Evolutionary conservation across 2,113 vertebrate species (phyloP).

Genomic region (Monopterus albus): DNA sequence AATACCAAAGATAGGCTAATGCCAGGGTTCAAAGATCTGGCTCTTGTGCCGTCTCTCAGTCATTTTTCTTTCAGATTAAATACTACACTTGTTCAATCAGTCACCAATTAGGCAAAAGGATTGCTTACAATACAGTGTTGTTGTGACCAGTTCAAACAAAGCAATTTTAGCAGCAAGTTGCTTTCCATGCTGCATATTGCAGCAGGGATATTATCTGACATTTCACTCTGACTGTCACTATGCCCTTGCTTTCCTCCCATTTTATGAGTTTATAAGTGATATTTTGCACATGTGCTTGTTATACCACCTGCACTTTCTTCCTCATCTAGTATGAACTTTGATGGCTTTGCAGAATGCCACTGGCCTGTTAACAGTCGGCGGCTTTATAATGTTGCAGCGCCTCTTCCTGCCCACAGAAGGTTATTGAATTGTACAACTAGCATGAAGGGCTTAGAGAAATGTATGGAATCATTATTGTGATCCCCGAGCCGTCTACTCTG

Average conservation of each 20-base stretch:
- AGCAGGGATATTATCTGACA: conserved; percentile 37
- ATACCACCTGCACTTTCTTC: neutral
- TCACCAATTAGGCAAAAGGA: conserved; percentile 46
- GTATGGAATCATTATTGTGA: conserved; percentile 58
- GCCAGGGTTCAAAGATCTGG: conserved; percentile 64
- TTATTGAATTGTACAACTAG: conserved; percentile 30
- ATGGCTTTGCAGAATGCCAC: conserved; percentile 23
- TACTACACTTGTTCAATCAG: neutral
- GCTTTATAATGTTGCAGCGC: conserved; percentile 20
- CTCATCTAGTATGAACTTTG: conserved; percentile 18
- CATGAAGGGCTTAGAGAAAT: conserved; percentile 36
- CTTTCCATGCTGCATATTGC: conserved; percentile 59
- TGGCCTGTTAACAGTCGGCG: conserved; percentile 1
- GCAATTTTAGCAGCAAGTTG: conserved; percentile 28
- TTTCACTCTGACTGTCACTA: conserved; percentile 25
- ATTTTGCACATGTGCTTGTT: neutral
- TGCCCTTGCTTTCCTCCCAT: conserved; percentile 8
- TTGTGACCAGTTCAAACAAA: conserved; percentile 34
- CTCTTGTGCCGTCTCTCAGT: neutral
- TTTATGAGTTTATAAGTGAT: conserved; percentile 19
- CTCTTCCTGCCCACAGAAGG: conserved; percentile 12
- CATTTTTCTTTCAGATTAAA: conserved; percentile 1
- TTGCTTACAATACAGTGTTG: conserved; percentile 12
- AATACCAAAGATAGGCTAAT: conserved; percentile 53
- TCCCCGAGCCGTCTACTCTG: conserved; percentile 39